phyloP scores from a whole-genome alignment of 2,797 vertebrate species.

The Loriculus beryllinus region DNA sequence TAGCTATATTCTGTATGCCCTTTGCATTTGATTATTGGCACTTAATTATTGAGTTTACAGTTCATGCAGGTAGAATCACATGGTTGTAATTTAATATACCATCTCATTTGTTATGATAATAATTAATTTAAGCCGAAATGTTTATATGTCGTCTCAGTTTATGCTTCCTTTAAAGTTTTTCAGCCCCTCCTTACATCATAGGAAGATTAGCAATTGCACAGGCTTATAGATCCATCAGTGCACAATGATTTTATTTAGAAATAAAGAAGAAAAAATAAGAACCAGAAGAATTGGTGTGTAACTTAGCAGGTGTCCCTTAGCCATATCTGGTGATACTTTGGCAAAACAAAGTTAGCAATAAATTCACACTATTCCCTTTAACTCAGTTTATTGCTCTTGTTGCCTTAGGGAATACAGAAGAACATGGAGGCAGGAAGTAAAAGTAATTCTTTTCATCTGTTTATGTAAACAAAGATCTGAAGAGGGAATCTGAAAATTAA shows the following conservation, averaged over 20 bases:
- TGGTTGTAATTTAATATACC: background rate
- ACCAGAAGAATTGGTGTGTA: background rate
- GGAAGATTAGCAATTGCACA: background rate
- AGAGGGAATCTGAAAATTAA: conserved; percentile 22
- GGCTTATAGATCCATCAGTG: background rate
- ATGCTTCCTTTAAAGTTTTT: background rate
- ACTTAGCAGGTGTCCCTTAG: background rate
- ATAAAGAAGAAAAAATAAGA: background rate
- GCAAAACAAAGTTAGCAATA: background rate
- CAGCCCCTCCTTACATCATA: background rate
- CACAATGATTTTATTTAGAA: background rate
- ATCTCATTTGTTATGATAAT: background rate
- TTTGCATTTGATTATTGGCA: background rate
- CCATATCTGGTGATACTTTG: background rate
- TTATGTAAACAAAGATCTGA: conserved; percentile 52
- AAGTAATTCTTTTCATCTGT: conserved; percentile 55
- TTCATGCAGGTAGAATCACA: background rate
- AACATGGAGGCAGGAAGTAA: conserved; percentile 19
- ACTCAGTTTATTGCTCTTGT: conserved; percentile 7
- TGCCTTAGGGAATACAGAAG: background rate
- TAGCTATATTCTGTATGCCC: background rate
- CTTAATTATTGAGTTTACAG: background rate
- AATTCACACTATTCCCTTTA: background rate
- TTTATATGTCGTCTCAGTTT: background rate
- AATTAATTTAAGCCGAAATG: background rate